Conservation (phyloP, 2,888 invertebrate species). For the Chrysolina americana region DNA sequence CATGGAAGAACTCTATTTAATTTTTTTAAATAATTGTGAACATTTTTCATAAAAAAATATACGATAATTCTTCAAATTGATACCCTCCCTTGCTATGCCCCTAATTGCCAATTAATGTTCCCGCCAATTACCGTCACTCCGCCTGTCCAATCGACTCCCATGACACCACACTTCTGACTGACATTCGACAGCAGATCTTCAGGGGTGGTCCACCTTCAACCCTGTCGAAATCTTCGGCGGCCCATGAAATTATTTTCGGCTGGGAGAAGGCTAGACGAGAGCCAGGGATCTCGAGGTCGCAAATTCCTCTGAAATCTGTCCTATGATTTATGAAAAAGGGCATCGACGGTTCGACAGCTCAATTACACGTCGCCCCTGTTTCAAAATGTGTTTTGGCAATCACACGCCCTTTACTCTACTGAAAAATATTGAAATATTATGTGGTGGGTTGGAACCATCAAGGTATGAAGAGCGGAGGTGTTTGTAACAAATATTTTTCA, state of each 20-base stretch:
- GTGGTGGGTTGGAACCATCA: constrained; percentile 6
- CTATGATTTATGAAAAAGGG: constrained; percentile 38
- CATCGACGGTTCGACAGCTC: constrained; percentile 34
- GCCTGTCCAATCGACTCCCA: constrained; percentile 7
- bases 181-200: constrained; percentile 33
- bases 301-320: constrained; percentile 22
- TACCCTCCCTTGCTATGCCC: neutral
- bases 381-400: constrained; percentile 22
- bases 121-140: neutral
- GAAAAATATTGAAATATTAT: constrained; percentile 15
- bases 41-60: too few relatives aligned
- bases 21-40: too few relatives aligned
- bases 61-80: neutral
- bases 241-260: constrained; percentile 41
- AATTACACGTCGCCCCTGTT: constrained; percentile 34
- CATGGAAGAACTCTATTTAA: too few relatives aligned
- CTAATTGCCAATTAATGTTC: constrained; percentile 12
- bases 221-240: constrained; percentile 36
- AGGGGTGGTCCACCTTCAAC: constrained; percentile 40
- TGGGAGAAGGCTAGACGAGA: constrained; percentile 12
- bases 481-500: neutral
- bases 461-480: neutral
- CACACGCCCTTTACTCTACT: constrained; percentile 10
- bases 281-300: constrained; percentile 14
- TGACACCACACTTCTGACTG: constrained; percentile 18